Base-by-base conservation (phyloP, 2,113 vertebrate species). In the Lathamus discolor region DNA sequence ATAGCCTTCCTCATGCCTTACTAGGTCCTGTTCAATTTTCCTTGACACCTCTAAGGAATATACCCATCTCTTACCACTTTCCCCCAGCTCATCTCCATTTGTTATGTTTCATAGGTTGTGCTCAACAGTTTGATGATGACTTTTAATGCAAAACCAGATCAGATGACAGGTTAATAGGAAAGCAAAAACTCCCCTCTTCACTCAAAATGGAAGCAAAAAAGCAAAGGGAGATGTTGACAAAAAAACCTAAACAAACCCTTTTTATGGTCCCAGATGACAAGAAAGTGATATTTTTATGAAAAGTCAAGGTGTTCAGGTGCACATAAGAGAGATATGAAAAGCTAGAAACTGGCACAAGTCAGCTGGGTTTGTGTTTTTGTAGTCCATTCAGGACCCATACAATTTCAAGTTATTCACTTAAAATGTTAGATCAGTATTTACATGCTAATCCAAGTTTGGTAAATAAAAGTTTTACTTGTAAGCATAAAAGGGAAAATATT, bases 391-490 rank as follows among this genome's bases (percentile, higher is more conserved):
- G 63, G 46, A 90, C 10, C 27, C 13, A 86, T 41, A 86, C 22
- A 20, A 37, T 37, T 63, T 89, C 72, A 61, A 75, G 25, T 66
- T 86, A 92, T 88, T 41, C 35, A 74, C 61, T 88, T 48, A 81
- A 28, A 75, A 10, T 28, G 19, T 70, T 70, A 86, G 41, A 70
- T 28, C 19, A 67, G 25, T 66, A 81, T 84, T 82, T 94, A 84
- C 61, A 86, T 39, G 52, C 46, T 74, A 78, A 81, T 37, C 24
- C 69, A 74, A 70, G 46, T 74, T 74, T 15, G 13, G 28, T 89
- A 94, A 95, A 87, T 75, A 74, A 44, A 83, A 91, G 31, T 46
- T 84, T 59, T 63, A 46, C 37, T 95, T 89, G 86, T 72, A 70
- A 63, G 31, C 49, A 82, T 89, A 67, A 17, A 3, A 91, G 77